Conservation (phyloP, 2,888 invertebrate genomes). For the Mystacides longicornis region DNA sequence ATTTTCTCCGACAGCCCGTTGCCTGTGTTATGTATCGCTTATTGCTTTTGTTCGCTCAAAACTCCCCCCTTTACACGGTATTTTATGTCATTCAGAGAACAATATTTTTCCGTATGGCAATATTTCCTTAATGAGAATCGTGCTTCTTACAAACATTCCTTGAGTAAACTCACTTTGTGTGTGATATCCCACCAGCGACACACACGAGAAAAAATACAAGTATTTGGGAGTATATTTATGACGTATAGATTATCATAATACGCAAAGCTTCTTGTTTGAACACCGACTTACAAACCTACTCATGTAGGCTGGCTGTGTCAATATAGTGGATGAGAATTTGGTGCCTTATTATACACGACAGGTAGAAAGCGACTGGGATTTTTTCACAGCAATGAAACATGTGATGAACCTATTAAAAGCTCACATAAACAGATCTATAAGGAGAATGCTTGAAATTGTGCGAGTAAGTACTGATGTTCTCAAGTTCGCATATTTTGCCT, state of each 20-base stretch:
- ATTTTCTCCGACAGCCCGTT: constrained; percentile 14
- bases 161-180: constrained; percentile 12
- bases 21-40: constrained; percentile 24
- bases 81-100: constrained; percentile 23
- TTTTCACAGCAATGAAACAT: too few species aligned
- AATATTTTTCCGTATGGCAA: constrained; percentile 25
- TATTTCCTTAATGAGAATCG: constrained; percentile 27
- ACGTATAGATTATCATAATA: background rate
- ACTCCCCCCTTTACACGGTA: constrained; percentile 20
- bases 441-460: too few species aligned
- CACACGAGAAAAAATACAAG: background rate
- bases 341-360: too few species aligned
- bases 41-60: constrained; percentile 25
- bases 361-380: too few species aligned
- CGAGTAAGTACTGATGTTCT: too few species aligned
- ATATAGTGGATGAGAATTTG: too few species aligned
- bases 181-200: constrained; percentile 15
- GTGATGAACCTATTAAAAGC: too few species aligned
- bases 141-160: constrained; percentile 25
- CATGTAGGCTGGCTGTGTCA: too few species aligned
- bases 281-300: too few species aligned
- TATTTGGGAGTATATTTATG: background rate
- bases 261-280: too few species aligned
- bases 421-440: too few species aligned
- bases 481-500: too few species aligned